Base-by-base conservation (phyloP, 92 coral and sea anemone genomes). In the Heliopora coerulea region DNA sequence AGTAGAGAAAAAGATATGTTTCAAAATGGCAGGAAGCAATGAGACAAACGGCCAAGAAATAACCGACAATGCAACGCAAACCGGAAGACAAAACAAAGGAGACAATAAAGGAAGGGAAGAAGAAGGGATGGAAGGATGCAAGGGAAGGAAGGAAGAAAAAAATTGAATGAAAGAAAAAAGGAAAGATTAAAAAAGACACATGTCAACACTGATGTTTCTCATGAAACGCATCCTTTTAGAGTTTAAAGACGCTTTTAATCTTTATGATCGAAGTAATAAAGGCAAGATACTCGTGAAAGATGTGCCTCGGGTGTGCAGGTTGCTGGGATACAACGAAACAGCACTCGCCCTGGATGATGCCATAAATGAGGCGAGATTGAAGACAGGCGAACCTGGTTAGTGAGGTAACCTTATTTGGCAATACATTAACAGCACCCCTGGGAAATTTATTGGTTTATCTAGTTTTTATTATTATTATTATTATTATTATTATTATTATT, bases 271-370 rank as follows among this genome's bases (percentile, higher is more conserved):
- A 19, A 46, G 58, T 49, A 46, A 67, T 48, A 67, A 67, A 67
- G 58, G 74, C 0, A 67, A 27, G 48, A 67, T 67, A 44, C 41
- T 9, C 15, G 59, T 67, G 15, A 67, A 67, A 44, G 74, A 44
- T 35, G 74, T 67, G 26, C 59, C 31, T 27, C 74, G 54, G 0
- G 58, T 67, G 18, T 67, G 74, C 41, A 67, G 59, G 24, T 12
- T 20, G n/a, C 59, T 67, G 74, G 74, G 74, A 27, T 67, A 67
- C 59, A 67, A 67, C 33, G 74, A 67, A 49, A 67, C 74, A 8
- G 59, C 74, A 18, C 58, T 67, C 11, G 58, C 18, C 0, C 33
- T 46, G 1, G 74, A 67, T 67, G 74, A 67, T 48, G 74, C 59
- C 15, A 67, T 67, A 27, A 67, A 59, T 48, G n/a, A 21, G 21